Evolutionary conservation across 2,113 vertebrate species (phyloP).

Genomic region (Chloroceryle aenea): DNA sequence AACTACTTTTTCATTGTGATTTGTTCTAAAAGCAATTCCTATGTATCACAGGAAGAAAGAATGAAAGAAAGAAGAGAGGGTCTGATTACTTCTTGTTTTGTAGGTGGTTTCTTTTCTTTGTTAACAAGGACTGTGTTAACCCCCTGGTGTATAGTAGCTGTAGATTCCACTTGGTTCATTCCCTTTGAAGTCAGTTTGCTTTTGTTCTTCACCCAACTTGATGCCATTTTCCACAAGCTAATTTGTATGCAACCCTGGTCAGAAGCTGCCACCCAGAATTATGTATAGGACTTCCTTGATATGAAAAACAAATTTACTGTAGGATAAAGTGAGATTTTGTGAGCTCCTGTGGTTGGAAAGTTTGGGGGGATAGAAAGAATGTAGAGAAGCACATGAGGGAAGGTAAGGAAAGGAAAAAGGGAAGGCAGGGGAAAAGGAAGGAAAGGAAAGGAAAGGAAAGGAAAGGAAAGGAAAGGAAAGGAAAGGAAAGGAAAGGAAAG

Average conservation of each 20-base stretch:
- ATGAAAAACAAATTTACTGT: constrained; percentile 72
- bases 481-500: too few relatives aligned
- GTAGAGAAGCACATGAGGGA: not conserved
- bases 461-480: too few relatives aligned
- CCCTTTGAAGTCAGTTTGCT: constrained; percentile 86
- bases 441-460: too few relatives aligned
- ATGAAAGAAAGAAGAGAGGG: constrained; percentile 51
- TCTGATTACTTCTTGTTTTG: constrained; percentile 67
- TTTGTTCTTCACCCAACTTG: constrained; percentile 90
- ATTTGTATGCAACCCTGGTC: constrained; percentile 85
- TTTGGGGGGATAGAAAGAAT: not conserved
- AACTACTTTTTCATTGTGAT: constrained; percentile 76
- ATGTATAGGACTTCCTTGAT: constrained; percentile 62
- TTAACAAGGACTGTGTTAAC: constrained; percentile 69
- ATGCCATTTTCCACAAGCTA: constrained; percentile 82
- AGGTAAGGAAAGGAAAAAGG: too few relatives aligned
- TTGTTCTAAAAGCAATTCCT: constrained; percentile 73
- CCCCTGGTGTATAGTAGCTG: constrained; percentile 71
- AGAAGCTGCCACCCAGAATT: constrained; percentile 85
- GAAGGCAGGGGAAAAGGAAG: too few relatives aligned
- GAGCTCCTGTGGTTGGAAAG: not conserved
- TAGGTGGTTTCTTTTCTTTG: constrained; percentile 3
- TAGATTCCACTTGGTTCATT: constrained; percentile 51
- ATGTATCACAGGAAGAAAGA: constrained; percentile 69
- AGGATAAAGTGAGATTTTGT: not conserved